These are phyloP conservation scores for Atherinosoma microstoma DNA, from an alignment of 2,797 vertebrate species.

Conservation along the genomic window DNA sequence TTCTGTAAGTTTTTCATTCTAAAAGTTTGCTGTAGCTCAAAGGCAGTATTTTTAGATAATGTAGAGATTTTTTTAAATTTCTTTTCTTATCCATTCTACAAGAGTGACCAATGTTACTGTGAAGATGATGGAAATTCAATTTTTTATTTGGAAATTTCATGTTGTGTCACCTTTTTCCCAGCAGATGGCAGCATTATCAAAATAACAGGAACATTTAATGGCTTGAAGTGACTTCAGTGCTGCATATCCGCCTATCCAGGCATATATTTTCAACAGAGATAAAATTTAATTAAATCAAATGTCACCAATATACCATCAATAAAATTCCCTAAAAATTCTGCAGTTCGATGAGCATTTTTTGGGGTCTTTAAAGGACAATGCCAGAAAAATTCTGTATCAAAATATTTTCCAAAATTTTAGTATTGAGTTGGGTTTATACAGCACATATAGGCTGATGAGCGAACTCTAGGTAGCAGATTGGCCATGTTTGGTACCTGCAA, in stretches of 20 bases:
- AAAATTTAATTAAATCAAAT: neutral
- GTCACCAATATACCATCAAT: neutral
- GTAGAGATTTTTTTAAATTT: neutral
- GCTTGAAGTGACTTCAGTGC: neutral
- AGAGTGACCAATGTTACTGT: neutral
- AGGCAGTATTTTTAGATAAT: neutral
- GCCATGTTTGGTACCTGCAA: neutral
- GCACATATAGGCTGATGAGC: neutral
- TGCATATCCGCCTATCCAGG: neutral
- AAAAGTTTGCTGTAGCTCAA: neutral
- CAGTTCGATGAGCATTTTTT: neutral
- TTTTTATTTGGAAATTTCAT: neutral
- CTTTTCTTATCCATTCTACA: too few relatives aligned
- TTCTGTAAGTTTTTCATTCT: too few relatives aligned
- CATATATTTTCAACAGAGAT: neutral
- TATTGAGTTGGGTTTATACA: neutral
- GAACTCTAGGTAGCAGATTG: neutral
- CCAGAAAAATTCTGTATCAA: neutral
- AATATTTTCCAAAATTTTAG: neutral
- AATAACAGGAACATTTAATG: accelerated
- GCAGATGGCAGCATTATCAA: slow-evolving; percentile 52
- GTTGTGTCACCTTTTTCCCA: slow-evolving; percentile 8
- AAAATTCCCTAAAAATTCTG: neutral
- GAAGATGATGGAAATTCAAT: neutral
- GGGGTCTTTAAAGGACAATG: too few relatives aligned